Conservation (phyloP, 2,888 invertebrate species). For the Neoitamus cyanurus region DNA sequence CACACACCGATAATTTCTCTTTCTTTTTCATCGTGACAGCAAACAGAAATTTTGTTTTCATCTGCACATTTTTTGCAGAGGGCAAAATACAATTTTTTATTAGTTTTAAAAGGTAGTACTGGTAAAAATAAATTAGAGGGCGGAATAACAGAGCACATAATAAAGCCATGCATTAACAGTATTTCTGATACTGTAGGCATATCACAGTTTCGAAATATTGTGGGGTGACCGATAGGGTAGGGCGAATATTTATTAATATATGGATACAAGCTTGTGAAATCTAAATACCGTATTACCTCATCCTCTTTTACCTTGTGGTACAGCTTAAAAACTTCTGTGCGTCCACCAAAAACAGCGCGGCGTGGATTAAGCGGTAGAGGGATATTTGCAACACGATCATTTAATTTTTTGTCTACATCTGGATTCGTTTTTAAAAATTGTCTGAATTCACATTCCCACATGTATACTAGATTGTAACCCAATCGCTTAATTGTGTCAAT, state of each 20-base stretch:
- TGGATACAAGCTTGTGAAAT: not conserved
- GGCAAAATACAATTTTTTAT: too few species aligned
- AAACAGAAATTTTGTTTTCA: not conserved
- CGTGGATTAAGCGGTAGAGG: too few species aligned
- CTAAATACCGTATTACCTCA: not conserved
- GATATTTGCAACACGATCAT: not conserved
- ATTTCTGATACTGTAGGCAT: not conserved
- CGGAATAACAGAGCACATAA: not conserved
- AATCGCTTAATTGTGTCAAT: not conserved
- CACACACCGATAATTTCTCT: not conserved
- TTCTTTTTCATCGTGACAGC: not conserved
- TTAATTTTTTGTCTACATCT: not conserved
- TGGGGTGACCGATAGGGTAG: not conserved
- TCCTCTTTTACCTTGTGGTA: not conserved
- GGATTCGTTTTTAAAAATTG: not conserved
- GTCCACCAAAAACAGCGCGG: not conserved
- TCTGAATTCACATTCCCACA: constrained; percentile 12
- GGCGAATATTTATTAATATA: not conserved
- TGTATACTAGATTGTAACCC: too few species aligned
- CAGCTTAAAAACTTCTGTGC: not conserved
- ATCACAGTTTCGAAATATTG: not conserved
- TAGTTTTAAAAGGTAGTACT: too few species aligned
- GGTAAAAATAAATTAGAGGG: too few species aligned
- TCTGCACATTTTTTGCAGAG: too few species aligned
- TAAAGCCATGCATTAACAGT: not conserved